Base-by-base conservation (phyloP, 2,797 vertebrate genomes). In the Myiotriccus ornatus region DNA sequence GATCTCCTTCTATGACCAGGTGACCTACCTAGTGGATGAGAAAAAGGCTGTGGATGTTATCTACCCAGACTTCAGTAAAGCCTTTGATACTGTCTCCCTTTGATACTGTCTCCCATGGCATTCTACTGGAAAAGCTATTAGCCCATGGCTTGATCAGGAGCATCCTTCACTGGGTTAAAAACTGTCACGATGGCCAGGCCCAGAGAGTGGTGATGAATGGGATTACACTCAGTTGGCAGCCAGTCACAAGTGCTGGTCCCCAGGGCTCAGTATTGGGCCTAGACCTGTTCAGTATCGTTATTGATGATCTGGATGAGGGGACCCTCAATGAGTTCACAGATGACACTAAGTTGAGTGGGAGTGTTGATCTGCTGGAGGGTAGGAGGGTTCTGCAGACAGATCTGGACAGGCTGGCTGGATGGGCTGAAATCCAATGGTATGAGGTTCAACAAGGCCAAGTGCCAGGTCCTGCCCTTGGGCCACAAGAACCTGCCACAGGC, bases 221-320 rank as follows among this genome's bases (percentile, higher is more conserved):
- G 47, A 18, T 14, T 35, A 68, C 21, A 53, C 10, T 11, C 49
- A n/a, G 23, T 6, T 49, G 19, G 11, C 34, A 11, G 15, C 19
- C 9, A 2, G 32, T 32, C 27, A 49, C 0, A 0, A 50, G 23
- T 24, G 8, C 7, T 8, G 9, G 1, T 43, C 19, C 19, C 19
- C 32, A 62, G 19, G 9, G 32, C 23, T 55, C 15, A 0, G 5
- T 41, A 60, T 1, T 28, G 41, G 14, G 9, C 8, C 10, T 34
- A 81, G 7, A 4, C 13, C 35, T n/a, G 35, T 9, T 37, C 27
- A 43, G 1, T 63, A 37, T 44, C 43, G 9, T 76, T 62, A 28
- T 1, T 24, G 23, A 49, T 56, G 12, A 55, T 27, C 22, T 28
- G 34, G 34, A 21, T 62, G 7, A 75, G 15, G 12, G 18, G 10